Evolutionary conservation across 2,797 vertebrate species (phyloP).

Genomic region (Podarcis lilfordi): DNA sequence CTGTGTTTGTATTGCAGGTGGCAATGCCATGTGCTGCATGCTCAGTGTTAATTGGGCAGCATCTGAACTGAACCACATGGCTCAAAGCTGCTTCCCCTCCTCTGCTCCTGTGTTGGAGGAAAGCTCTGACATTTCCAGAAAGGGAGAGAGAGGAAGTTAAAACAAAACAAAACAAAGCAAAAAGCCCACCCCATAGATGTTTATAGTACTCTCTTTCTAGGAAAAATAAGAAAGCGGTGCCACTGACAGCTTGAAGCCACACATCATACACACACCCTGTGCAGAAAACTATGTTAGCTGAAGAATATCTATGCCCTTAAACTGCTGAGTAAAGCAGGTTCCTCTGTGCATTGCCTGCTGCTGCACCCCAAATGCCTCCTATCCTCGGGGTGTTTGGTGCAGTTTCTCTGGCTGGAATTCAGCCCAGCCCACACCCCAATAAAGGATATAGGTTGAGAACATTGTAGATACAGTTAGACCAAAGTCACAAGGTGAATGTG

Average conservation of each 20-base stretch:
- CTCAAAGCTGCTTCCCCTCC: background rate
- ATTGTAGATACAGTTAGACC: background rate
- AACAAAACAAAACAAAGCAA: too few relatives aligned
- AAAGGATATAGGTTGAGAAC: background rate
- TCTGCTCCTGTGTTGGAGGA: background rate
- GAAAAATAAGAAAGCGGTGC: background rate
- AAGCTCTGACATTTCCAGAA: background rate
- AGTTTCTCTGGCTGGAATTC: background rate
- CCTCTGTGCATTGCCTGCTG: background rate
- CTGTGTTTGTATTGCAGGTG: background rate
- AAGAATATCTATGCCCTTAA: background rate
- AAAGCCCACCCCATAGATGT: background rate
- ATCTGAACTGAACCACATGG: background rate
- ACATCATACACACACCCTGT: background rate
- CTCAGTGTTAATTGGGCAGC: background rate
- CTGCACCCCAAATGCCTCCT: background rate
- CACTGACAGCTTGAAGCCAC: background rate
- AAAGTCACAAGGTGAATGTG: background rate
- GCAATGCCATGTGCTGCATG: background rate
- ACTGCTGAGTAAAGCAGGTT: background rate
- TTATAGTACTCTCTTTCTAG: background rate
- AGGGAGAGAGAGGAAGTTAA: background rate
- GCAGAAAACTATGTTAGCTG: background rate
- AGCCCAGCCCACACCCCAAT: background rate
- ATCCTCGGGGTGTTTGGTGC: background rate